Evolutionary conservation across 2,888 invertebrate species (phyloP).

Genomic region (Tachystola acroxantha): DNA sequence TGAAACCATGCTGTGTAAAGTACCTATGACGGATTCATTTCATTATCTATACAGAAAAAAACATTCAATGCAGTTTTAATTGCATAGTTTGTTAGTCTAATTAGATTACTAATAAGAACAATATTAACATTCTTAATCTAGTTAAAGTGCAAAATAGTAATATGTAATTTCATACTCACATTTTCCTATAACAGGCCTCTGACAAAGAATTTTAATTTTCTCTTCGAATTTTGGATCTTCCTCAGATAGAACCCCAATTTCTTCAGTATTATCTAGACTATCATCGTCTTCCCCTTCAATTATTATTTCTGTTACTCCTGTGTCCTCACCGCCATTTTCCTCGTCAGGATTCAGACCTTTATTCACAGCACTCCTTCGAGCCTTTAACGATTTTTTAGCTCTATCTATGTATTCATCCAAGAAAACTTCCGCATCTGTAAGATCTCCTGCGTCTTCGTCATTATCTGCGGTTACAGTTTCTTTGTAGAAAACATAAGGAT

Average conservation of each 20-base stretch:
- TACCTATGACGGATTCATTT: too few relatives aligned
- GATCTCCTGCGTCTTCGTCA: neutral
- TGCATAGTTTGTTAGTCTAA: too few relatives aligned
- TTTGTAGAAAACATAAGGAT: conserved; percentile 6
- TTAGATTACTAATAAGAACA: too few relatives aligned
- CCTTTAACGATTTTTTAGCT: neutral
- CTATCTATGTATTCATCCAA: neutral
- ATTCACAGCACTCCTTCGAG: neutral
- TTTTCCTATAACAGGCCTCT: conserved; percentile 1
- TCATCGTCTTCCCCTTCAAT: too few relatives aligned
- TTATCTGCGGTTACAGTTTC: neutral
- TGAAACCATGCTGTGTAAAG: too few relatives aligned
- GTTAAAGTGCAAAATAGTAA: too few relatives aligned
- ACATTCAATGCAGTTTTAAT: too few relatives aligned
- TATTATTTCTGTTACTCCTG: too few relatives aligned
- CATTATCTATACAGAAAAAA: too few relatives aligned
- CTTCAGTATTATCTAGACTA: neutral
- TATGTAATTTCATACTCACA: conserved; percentile 9
- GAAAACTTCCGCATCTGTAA: neutral
- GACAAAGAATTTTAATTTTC: conserved; percentile 7
- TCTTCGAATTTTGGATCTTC: conserved; percentile 7
- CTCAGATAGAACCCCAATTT: conserved; percentile 1
- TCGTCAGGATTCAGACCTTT: neutral
- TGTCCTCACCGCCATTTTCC: neutral
- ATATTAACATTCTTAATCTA: too few relatives aligned